Percentiles rank a stretch among this genome's conserved stretches.
These are phyloP conservation scores for Orientallactaga sibirica DNA, from an alignment of 2,797 vertebrate genomes.

Conservation along the genomic window DNA sequence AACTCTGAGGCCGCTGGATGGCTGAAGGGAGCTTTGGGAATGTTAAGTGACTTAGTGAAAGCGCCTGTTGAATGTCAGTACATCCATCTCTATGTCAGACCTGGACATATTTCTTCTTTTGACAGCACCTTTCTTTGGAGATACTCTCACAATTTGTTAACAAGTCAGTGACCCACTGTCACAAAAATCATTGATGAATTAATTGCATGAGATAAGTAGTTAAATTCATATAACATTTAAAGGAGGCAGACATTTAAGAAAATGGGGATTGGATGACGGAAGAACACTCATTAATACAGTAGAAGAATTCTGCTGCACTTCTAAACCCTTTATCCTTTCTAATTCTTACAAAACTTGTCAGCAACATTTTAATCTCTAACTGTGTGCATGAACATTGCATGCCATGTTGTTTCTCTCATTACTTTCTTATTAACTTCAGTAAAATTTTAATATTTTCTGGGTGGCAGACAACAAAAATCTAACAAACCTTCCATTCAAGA, in stretches of 20 bases:
- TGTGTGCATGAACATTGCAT: background rate
- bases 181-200: background rate
- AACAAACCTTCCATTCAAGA: constrained; percentile 2
- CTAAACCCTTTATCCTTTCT: background rate
- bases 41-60: background rate
- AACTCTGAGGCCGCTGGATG: background rate
- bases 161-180: background rate
- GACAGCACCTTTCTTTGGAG: background rate
- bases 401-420: background rate
- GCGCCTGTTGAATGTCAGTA: background rate
- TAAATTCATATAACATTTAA: constrained; percentile 2
- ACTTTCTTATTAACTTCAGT: background rate
- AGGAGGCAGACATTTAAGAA: background rate
- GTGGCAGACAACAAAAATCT: background rate
- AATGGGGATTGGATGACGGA: background rate
- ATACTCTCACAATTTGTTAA: background rate
- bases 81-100: background rate
- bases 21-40: background rate
- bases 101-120: background rate
- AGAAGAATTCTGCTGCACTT: background rate
- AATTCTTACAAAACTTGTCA: background rate
- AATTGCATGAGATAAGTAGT: background rate
- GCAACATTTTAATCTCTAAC: background rate
- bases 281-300: background rate
- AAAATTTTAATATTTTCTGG: background rate